Evolutionary conservation across 2,797 vertebrate species (phyloP), one percentile per base, ranked within the genome.

Genomic region (Microhierax caerulescens): DNA sequence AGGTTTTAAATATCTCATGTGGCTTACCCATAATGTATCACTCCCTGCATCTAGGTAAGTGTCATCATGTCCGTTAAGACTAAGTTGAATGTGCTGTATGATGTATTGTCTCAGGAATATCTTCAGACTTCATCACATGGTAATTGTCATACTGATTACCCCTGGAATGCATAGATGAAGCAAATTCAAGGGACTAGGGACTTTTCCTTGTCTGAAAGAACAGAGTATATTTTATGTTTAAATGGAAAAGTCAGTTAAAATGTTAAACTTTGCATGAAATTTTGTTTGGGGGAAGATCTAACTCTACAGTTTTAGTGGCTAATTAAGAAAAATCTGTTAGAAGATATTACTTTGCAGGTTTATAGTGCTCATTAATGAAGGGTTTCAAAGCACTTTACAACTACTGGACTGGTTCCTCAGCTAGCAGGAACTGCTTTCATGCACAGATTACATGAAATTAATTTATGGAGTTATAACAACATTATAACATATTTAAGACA

Each of bases 271-370:
- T 70, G 28, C 28, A 43, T 67, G 6, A 80, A 15, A 54, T 39
- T 80, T 78, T 69, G 63, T 89, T 70, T 47, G 24, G 20, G 18
- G 23, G 19, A 74, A 78, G 15, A 50, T 47, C 34, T 28, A 88
- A 57, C 23, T 76, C n/a, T 69, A 47, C 30, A 50, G 14, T 53
- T 95, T 90, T n/a, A 41, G 15, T 53, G 27, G 17, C 11, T 92
- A 93, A 94, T 97, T 92, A 85, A 67, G 80, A 74, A 70, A 95
- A 79, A 82, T 65, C 36, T 90, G 28, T 88, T 90, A 77, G 60
- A 92, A 85, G 34, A 57, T 63, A 90, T n/a, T 79, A 47, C n/a
- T 76, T n/a, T 69, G 36, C n/a, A 67, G 19, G 73, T 94, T 88
- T 70, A 67, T n/a, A 85, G 27, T 12, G 5, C 18, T 85, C 48